Conservation (phyloP, 2,888 invertebrate genomes). For the Drosophila hamatofila region DNA sequence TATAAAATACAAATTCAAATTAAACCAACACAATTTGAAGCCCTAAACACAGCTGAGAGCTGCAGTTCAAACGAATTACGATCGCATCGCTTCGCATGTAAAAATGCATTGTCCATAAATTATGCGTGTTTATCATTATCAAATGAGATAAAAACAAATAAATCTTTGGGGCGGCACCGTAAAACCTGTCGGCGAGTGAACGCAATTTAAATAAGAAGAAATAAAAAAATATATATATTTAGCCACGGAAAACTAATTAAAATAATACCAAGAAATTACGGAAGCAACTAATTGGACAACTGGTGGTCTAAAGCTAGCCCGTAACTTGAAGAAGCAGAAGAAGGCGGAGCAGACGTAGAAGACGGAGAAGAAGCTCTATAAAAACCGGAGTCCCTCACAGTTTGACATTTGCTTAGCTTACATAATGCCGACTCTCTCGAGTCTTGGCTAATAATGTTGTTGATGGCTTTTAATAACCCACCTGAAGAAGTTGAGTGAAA, state of each 20-base stretch:
- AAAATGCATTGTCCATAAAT: slow-evolving; percentile 69
- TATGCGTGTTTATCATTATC: slow-evolving; percentile 48
- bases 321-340: slow-evolving; percentile 8
- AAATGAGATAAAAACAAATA: slow-evolving; percentile 49
- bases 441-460: slow-evolving; percentile 35
- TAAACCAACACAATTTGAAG: slow-evolving; percentile 4
- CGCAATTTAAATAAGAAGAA: slow-evolving; percentile 67
- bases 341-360: background rate
- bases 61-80: slow-evolving; percentile 49
- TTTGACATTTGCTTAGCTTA: slow-evolving; percentile 69
- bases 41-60: slow-evolving; percentile 1
- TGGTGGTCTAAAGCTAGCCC: slow-evolving; percentile 23
- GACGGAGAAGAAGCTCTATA: slow-evolving; percentile 9
- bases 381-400: slow-evolving; percentile 30
- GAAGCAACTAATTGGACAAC: slow-evolving; percentile 76
- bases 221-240: slow-evolving; percentile 7
- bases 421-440: slow-evolving; percentile 47
- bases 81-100: slow-evolving; percentile 53
- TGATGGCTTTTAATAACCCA: slow-evolving; percentile 68
- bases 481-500: slow-evolving; percentile 38
- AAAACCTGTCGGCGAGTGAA: slow-evolving; percentile 48
- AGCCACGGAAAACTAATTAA: slow-evolving; percentile 64
- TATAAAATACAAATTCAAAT: slow-evolving; percentile 2
- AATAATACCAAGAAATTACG: slow-evolving; percentile 81
- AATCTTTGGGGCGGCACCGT: slow-evolving; percentile 63